phyloP scores from a whole-genome alignment of 2,888 invertebrate genomes.

The Hoplodrina ambigua region DNA sequence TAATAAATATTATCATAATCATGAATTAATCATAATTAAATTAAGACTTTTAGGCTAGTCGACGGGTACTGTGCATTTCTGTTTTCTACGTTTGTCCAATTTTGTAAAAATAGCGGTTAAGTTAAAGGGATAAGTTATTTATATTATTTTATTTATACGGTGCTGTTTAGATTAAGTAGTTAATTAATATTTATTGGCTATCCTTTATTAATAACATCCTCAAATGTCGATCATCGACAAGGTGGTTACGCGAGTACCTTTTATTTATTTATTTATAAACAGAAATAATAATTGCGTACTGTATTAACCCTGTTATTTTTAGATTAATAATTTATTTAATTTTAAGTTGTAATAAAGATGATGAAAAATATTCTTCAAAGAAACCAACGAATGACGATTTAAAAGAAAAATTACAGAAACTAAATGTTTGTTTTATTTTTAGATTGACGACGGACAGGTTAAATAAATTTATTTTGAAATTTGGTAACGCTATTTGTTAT shows the following conservation, averaged over 20 bases:
- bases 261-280: constrained; percentile 75
- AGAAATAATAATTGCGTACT: constrained; percentile 67
- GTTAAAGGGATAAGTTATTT: constrained; percentile 65
- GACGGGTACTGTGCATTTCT: constrained; percentile 90
- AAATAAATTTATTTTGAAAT: constrained; percentile 65
- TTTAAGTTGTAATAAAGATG: constrained; percentile 58
- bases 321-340: constrained; percentile 53
- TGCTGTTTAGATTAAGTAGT: constrained; percentile 80
- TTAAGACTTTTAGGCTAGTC: constrained; percentile 82
- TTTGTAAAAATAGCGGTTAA: constrained; percentile 84
- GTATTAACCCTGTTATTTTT: constrained; percentile 60
- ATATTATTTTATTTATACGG: constrained; percentile 73
- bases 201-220: constrained; percentile 68
- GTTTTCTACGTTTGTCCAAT: constrained; percentile 83
- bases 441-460: constrained; percentile 42
- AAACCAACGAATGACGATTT: constrained; percentile 53
- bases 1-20: constrained; percentile 62
- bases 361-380: constrained; percentile 64
- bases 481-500: constrained; percentile 57
- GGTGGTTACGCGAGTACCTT: constrained; percentile 90
- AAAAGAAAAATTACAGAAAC: constrained; percentile 62
- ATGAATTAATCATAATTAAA: constrained; percentile 57
- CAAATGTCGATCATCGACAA: constrained; percentile 70
- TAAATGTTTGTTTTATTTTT: constrained; percentile 62
- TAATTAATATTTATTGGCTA: constrained; percentile 68